A percentile compares a stretch with the other conserved stretches of the same genome.
phyloP scores from a whole-genome alignment of 2,797 vertebrate genomes.

The Scarus forsteni region DNA sequence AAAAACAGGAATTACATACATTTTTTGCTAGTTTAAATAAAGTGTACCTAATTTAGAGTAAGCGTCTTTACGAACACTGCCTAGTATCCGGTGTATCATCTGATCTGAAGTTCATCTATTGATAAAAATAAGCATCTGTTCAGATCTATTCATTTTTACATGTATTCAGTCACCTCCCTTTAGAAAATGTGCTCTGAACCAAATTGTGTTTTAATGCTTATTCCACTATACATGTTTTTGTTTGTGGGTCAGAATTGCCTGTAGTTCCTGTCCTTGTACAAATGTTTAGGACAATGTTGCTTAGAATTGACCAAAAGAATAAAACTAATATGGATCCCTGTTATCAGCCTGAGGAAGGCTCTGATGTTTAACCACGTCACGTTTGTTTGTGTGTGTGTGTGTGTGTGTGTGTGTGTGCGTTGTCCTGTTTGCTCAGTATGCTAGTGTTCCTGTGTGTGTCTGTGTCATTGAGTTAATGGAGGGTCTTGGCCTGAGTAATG shows the following conservation, averaged over 20 bases:
- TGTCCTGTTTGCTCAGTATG: neutral
- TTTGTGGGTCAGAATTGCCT: neutral
- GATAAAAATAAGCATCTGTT: neutral
- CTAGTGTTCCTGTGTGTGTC: constrained; percentile 1
- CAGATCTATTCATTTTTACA: neutral
- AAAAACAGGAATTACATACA: neutral
- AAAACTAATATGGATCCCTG: neutral
- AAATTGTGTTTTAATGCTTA: neutral
- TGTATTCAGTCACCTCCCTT: too few species aligned
- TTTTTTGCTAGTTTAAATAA: too few species aligned
- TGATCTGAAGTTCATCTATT: neutral
- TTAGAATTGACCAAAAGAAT: neutral
- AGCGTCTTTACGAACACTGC: neutral
- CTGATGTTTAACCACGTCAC: neutral
- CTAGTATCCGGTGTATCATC: neutral
- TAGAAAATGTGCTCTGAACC: too few species aligned
- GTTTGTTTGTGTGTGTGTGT: constrained; percentile 3
- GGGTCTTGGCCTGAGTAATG: constrained; percentile 74
- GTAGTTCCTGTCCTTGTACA: neutral
- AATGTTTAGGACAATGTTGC: constrained; percentile 11
- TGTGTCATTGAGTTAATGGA: constrained; percentile 79
- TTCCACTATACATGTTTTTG: neutral
- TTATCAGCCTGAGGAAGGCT: neutral
- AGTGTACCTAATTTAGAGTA: too few species aligned
- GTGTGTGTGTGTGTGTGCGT: constrained; percentile 55